Percentiles rank a stretch among this genome's conserved stretches.
Conservation (phyloP, 2,113 vertebrate genomes). For the Platycercus adscitus region DNA sequence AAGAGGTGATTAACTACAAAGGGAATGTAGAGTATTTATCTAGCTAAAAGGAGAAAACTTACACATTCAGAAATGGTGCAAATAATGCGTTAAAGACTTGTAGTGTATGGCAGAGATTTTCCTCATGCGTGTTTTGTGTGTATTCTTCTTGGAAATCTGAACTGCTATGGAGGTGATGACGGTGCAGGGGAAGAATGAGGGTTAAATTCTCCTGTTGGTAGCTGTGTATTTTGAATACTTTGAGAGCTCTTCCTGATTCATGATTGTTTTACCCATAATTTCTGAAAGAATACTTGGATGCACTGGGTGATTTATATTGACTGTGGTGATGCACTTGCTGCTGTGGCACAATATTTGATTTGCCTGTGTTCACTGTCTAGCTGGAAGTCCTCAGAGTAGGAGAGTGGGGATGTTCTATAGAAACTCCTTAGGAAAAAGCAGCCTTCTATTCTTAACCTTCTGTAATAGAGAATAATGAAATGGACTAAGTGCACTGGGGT, state of each 20-base stretch:
- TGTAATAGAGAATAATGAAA: background rate
- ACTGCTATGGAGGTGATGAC: background rate
- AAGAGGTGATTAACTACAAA: no score
- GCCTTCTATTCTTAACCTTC: background rate
- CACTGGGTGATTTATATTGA: background rate
- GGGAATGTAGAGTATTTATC: background rate
- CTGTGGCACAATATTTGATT: background rate
- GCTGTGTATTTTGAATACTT: background rate
- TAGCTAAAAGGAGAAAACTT: background rate
- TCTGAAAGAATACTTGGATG: background rate
- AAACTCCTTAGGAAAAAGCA: background rate
- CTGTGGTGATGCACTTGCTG: background rate
- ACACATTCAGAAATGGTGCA: background rate
- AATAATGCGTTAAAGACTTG: background rate
- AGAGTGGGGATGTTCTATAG: background rate
- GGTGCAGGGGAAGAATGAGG: background rate
- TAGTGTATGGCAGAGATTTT: background rate
- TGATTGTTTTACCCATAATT: background rate
- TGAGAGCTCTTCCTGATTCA: background rate
- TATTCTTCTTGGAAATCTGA: background rate
- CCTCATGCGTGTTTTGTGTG: background rate
- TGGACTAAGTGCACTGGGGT: background rate
- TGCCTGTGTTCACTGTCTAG: background rate
- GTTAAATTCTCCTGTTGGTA: background rate
- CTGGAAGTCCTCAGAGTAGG: background rate